Conservation (phyloP, 2,113 vertebrate species). For the Puntigrus tetrazona region DNA sequence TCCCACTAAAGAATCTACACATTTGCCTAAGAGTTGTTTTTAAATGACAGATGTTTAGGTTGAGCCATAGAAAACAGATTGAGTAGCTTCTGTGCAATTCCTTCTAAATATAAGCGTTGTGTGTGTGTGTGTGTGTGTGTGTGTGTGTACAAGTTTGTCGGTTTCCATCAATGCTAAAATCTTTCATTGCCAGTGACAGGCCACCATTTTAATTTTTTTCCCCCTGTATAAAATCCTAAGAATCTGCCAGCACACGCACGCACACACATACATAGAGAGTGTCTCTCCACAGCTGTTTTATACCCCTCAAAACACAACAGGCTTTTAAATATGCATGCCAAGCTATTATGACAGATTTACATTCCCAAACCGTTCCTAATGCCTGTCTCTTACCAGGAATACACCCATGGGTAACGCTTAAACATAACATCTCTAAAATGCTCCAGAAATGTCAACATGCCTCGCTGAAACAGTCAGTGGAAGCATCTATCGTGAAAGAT, state of each 20-base stretch:
- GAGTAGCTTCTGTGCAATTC: neutral
- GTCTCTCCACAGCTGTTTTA: conserved; percentile 30
- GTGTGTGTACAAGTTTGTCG: conserved; percentile 9
- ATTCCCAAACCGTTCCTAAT: conserved; percentile 28
- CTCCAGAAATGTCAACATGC: conserved; percentile 39
- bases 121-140: too few relatives aligned
- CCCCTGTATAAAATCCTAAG: neutral
- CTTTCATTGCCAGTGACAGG: conserved; percentile 25
- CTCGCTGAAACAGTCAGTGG: neutral
- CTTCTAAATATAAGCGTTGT: neutral
- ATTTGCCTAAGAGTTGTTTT: neutral
- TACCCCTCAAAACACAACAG: conserved; percentile 29
- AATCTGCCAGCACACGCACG: neutral
- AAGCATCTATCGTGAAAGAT: conserved; percentile 1
- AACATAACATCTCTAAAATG: conserved; percentile 29
- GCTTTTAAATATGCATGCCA: conserved; percentile 31
- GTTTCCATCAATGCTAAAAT: conserved; percentile 17
- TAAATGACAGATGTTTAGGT: conserved; percentile 1
- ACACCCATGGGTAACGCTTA: conserved; percentile 29
- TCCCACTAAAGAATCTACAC: neutral
- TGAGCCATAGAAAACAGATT: conserved; percentile 1
- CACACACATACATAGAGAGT: neutral
- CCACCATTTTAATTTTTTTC: neutral
- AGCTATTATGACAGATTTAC: conserved; percentile 39
- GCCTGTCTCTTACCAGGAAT: conserved; percentile 20